phyloP scores from a whole-genome alignment of 2,113 vertebrate species.

The Sebastes schlegelii region DNA sequence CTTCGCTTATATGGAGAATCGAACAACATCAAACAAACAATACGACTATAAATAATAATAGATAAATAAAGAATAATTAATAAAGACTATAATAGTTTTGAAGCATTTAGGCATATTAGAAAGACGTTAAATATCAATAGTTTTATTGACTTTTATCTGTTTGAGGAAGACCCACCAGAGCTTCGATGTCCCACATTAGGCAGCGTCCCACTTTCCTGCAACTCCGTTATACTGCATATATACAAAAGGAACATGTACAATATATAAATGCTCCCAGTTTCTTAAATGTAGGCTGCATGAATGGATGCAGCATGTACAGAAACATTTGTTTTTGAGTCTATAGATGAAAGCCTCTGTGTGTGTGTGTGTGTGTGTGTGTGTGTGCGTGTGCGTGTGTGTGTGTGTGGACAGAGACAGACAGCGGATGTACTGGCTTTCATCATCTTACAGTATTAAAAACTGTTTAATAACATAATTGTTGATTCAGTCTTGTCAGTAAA shows the following conservation, averaged over 20 bases:
- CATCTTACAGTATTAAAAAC: background rate
- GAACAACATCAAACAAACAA: too few relatives aligned
- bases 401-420: background rate
- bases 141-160: too few relatives aligned
- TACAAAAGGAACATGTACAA: background rate
- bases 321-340: background rate
- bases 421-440: background rate
- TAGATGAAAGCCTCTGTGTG: background rate
- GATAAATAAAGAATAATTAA: too few relatives aligned
- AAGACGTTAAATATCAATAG: too few relatives aligned
- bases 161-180: too few relatives aligned
- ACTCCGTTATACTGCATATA: background rate
- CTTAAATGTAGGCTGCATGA: background rate
- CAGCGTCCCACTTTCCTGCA: too few relatives aligned
- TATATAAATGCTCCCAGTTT: background rate
- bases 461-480: background rate
- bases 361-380: background rate
- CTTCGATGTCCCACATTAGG: too few relatives aligned
- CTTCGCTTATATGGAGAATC: too few relatives aligned
- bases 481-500: background rate
- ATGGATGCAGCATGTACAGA: constrained; percentile 1
- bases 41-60: too few relatives aligned
- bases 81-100: too few relatives aligned
- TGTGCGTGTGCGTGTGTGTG: background rate
- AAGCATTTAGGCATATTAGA: too few relatives aligned